Evolutionary conservation across 1,140 invertebrate species (phyloP).

Genomic region (Aricia agestis): DNA sequence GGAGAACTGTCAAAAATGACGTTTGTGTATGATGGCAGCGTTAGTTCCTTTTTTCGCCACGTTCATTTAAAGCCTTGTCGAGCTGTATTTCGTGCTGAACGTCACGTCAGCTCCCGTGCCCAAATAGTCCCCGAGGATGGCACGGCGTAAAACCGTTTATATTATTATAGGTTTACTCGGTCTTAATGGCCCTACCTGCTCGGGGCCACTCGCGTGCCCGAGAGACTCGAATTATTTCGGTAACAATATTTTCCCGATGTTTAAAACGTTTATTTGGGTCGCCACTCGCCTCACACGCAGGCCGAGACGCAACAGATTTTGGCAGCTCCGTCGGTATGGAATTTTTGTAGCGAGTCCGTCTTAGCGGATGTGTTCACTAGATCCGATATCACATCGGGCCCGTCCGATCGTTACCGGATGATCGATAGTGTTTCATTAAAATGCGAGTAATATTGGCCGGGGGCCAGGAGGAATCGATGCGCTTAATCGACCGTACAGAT

Average conservation of each 20-base stretch:
- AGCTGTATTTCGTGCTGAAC: background rate
- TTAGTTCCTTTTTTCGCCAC: too few relatives aligned
- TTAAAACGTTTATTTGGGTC: slow-evolving; percentile 20
- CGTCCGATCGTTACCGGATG: background rate
- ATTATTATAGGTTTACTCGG: background rate
- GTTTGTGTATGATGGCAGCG: too few relatives aligned
- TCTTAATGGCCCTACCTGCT: background rate
- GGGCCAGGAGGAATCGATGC: background rate
- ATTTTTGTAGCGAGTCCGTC: slow-evolving; percentile 17
- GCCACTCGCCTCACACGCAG: slow-evolving; percentile 14
- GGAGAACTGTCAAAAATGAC: too few relatives aligned
- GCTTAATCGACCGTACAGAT: background rate
- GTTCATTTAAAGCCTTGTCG: too few relatives aligned
- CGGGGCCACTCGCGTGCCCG: slow-evolving; percentile 6
- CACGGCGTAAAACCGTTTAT: background rate
- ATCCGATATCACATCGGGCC: slow-evolving; percentile 1
- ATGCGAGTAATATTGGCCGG: slow-evolving; percentile 1
- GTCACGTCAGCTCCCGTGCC: background rate
- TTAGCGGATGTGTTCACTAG: background rate
- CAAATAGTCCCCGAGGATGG: background rate
- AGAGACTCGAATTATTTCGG: slow-evolving; percentile 8
- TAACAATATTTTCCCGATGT: slow-evolving; percentile 18
- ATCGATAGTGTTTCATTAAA: background rate
- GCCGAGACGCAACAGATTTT: slow-evolving; percentile 37
- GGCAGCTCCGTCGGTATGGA: slow-evolving; percentile 31